Evolutionary conservation across 2,888 invertebrate species (phyloP).

Genomic region (Tiliacea citrago): DNA sequence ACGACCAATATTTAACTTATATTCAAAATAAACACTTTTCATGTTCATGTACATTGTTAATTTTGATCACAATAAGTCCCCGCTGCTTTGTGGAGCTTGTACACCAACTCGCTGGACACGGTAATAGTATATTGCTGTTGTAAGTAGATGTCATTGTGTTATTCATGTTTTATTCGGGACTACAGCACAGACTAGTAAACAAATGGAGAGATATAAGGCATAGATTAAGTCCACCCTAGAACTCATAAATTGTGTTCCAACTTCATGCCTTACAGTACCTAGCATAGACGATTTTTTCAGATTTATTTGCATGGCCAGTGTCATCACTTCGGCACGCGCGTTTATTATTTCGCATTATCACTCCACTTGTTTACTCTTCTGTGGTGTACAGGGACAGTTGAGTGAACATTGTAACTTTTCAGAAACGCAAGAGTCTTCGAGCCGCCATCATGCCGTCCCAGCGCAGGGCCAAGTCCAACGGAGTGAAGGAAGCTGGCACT

Average conservation of each 20-base stretch:
- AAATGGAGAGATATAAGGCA: constrained; percentile 37
- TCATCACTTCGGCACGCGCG: not conserved
- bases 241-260: not conserved
- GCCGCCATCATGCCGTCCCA: constrained; percentile 95
- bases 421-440: constrained; percentile 97
- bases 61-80: constrained; percentile 79
- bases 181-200: constrained; percentile 37
- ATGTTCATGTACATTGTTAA: constrained; percentile 82
- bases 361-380: constrained; percentile 47
- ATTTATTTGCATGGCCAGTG: constrained; percentile 1
- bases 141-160: constrained; percentile 80
- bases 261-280: not conserved
- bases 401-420: constrained; percentile 76
- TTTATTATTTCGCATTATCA: constrained; percentile 21
- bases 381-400: constrained; percentile 36
- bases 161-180: constrained; percentile 47
- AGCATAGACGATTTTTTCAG: not conserved
- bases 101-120: constrained; percentile 74
- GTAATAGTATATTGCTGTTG: constrained; percentile 77
- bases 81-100: constrained; percentile 77
- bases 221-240: not conserved
- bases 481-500: constrained; percentile 94
- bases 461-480: constrained; percentile 94
- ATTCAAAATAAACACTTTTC: constrained; percentile 83
- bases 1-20: constrained; percentile 79